Evolutionary conservation across 2,888 invertebrate species (phyloP), one percentile per base, ranked within the genome.

Genomic region (Thyatira batis): DNA sequence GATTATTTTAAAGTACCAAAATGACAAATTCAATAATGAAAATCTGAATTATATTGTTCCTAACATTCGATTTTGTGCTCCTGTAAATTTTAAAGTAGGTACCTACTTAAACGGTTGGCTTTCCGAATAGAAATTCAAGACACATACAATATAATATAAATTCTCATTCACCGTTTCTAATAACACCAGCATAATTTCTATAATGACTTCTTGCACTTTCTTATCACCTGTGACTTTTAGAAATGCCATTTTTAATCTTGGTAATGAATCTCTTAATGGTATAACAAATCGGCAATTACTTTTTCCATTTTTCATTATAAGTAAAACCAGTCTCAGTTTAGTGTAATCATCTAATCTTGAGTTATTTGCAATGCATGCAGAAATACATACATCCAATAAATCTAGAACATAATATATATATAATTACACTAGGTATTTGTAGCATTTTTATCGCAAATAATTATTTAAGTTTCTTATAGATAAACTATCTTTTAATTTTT

Each of bases 301-400:
- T 20, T 68, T 78, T 44, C 90, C 93, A 78, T 87, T 85, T 66
- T 84, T 84, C 50, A 93, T 76, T 25, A 93, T 80, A 48, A 89
- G 75, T 58, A 84, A 80, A 4, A 93, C 67, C 3, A 92, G 71
- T 57, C 87, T 77, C 39, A 93, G 73, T 52, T 92, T 82, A 20
- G 86, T 80, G 50, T 80, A 87, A 54, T 84, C 85, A 61, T 92
- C 89, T 13, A 85, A 67, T 54, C 82, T 77, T 0, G 80, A 82
- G 55, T 77, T 59, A 33, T 71, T 78, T 49, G 77, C 79, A 45
- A 76, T 62, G 61, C 84, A 83, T 49, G 77, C 63, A 48, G 80
- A 71, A 17, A 87, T 65, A 59, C 76, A 73, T n/a, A 85, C 76
- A 61, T 87, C 82, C 52, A 92, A 68, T 51, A 92, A 71, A 57